Evolutionary conservation across 2,888 invertebrate genomes (phyloP).

Genomic region (Zygaena filipendulae): DNA sequence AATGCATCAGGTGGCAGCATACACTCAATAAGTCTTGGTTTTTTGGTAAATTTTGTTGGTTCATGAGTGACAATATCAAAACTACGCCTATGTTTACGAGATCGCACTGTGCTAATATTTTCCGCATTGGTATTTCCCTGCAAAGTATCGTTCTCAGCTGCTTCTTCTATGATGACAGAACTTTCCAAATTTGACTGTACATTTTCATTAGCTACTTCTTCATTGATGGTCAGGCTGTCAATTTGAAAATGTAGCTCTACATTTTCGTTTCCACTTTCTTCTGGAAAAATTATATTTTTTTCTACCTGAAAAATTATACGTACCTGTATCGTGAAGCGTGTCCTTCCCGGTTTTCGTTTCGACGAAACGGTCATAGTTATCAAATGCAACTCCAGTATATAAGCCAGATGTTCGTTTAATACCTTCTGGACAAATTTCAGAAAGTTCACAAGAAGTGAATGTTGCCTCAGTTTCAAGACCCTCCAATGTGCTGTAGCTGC

Average conservation of each 20-base stretch:
- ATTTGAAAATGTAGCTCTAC: too few species aligned
- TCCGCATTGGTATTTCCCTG: too few species aligned
- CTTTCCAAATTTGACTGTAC: too few species aligned
- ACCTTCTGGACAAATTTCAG: constrained; percentile 7
- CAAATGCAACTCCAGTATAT: constrained; percentile 17
- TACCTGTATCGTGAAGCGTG: constrained; percentile 15
- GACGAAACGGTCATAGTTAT: constrained; percentile 14
- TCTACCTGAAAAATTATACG: constrained; percentile 12
- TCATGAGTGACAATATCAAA: neutral
- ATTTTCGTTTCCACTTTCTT: constrained; percentile 1
- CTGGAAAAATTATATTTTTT: too few species aligned
- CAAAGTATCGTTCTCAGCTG: neutral
- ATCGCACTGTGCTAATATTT: too few species aligned
- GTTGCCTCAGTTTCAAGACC: constrained; percentile 9
- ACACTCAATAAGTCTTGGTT: neutral
- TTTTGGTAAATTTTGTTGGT: neutral
- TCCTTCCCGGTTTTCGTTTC: constrained; percentile 13
- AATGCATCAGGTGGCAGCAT: constrained; percentile 1
- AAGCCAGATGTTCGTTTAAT: constrained; percentile 13
- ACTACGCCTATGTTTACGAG: neutral
- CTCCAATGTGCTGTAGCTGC: constrained; percentile 5
- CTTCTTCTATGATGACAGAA: neutral
- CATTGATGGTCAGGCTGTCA: too few species aligned
- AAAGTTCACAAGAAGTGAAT: constrained; percentile 3
- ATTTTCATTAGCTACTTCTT: too few species aligned